phyloP scores from a whole-genome alignment of 2,113 vertebrate genomes.

The Potamarius usumacintae region DNA sequence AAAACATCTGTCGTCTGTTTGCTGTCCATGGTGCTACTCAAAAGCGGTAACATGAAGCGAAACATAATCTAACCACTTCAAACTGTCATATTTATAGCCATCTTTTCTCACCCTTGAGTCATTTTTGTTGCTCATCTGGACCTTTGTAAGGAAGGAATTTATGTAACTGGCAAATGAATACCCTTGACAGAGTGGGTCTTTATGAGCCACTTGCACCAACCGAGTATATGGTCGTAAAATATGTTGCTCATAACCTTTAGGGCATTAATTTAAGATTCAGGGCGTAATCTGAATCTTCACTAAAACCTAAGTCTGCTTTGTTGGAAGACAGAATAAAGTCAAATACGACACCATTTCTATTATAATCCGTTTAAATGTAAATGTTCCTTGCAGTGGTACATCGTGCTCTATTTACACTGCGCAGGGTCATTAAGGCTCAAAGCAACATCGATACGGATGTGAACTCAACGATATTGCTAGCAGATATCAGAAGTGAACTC shows the following conservation, averaged over 20 bases:
- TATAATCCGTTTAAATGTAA: neutral
- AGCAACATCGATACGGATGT: neutral
- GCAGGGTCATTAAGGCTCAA: neutral
- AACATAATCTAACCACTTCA: neutral
- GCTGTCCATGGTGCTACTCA: too few relatives aligned
- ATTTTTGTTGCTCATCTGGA: neutral
- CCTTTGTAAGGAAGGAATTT: neutral
- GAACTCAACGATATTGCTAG: neutral
- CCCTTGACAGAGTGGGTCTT: neutral
- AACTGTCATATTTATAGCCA: neutral
- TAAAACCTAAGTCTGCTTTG: neutral
- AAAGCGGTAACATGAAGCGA: neutral
- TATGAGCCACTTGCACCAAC: neutral
- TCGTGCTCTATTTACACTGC: neutral
- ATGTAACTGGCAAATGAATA: neutral
- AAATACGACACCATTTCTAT: neutral
- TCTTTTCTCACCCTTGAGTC: neutral
- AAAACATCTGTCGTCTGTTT: too few relatives aligned
- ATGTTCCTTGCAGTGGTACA: neutral
- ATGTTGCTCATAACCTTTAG: neutral
- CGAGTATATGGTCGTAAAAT: neutral
- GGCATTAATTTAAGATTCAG: neutral
- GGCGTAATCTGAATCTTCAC: neutral
- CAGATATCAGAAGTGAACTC: neutral
- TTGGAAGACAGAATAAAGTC: neutral